These are phyloP conservation scores for Caradrina kadenii DNA, from an alignment of 2,888 invertebrate genomes.

Conservation along the genomic window DNA sequence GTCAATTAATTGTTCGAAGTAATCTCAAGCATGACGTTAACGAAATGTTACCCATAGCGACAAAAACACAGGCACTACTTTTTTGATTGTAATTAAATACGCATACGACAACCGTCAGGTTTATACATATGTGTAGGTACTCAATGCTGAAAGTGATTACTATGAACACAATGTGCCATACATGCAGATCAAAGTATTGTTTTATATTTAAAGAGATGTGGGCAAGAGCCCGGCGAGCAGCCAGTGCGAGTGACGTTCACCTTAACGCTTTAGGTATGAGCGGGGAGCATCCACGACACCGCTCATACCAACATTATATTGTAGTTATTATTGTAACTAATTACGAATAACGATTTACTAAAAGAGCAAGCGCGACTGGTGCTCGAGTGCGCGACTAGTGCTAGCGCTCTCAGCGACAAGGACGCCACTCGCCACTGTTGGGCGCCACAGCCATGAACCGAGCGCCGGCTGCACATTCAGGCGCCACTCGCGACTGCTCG, in stretches of 20 bases:
- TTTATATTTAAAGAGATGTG: slow-evolving; percentile 53
- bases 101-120: slow-evolving; percentile 34
- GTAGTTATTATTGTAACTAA: slow-evolving; percentile 88
- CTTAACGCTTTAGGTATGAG: slow-evolving; percentile 91
- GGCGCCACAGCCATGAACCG: slow-evolving; percentile 26
- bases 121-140: slow-evolving; percentile 22
- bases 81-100: slow-evolving; percentile 42
- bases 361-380: slow-evolving; percentile 74
- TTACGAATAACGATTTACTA: slow-evolving; percentile 84
- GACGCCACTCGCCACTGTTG: slow-evolving; percentile 11
- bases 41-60: slow-evolving; percentile 26
- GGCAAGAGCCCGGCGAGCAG: slow-evolving; percentile 73
- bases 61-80: slow-evolving; percentile 43
- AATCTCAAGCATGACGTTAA: slow-evolving; percentile 58
- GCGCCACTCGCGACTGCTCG: slow-evolving; percentile 72
- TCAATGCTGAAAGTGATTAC: slow-evolving; percentile 43
- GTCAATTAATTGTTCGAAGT: slow-evolving; percentile 83
- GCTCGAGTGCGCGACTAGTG: slow-evolving; percentile 53
- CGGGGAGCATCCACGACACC: slow-evolving; percentile 89
- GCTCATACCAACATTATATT: slow-evolving; percentile 90
- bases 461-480: slow-evolving; percentile 42
- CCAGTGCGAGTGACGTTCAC: slow-evolving; percentile 84
- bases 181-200: slow-evolving; percentile 46
- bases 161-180: slow-evolving; percentile 63
- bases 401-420: neutral